Conservation (phyloP, 2,113 vertebrate genomes). For the Chelonoidis abingdonii region DNA sequence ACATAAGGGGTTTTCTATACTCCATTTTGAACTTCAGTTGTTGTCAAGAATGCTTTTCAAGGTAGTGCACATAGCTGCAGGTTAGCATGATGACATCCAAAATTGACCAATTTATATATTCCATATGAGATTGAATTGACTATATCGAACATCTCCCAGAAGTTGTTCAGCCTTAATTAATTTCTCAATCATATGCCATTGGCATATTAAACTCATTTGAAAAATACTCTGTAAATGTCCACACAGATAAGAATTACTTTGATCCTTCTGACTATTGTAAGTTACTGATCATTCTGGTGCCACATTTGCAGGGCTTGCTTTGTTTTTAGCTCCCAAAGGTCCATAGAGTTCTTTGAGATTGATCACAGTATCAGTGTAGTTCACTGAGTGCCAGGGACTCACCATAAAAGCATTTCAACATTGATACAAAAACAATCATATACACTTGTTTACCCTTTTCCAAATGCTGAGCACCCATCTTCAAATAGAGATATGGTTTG, state of each 20-base stretch:
- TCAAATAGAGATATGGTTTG: background rate
- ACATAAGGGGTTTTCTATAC: background rate
- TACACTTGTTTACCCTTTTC: background rate
- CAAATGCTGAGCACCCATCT: background rate
- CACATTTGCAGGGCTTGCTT: background rate
- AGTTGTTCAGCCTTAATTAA: background rate
- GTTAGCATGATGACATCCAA: background rate
- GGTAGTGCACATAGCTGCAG: background rate
- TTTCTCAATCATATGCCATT: background rate
- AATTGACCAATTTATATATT: background rate
- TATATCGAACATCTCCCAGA: background rate
- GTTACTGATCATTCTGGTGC: background rate
- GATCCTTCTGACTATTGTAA: background rate
- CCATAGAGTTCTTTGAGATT: background rate
- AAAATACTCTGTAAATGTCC: background rate
- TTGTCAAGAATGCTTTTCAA: background rate
- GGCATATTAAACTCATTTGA: background rate
- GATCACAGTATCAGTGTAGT: background rate
- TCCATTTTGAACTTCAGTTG: background rate
- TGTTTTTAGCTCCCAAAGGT: background rate
- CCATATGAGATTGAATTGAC: background rate
- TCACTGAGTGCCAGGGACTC: background rate
- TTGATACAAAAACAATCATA: background rate
- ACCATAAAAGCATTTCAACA: background rate
- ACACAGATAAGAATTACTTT: background rate